Percentiles rank a stretch among this genome's conserved stretches.
These are phyloP conservation scores for Ictidomys tridecemlineatus DNA, from an alignment of 2,113 vertebrate genomes.

Conservation along the genomic window DNA sequence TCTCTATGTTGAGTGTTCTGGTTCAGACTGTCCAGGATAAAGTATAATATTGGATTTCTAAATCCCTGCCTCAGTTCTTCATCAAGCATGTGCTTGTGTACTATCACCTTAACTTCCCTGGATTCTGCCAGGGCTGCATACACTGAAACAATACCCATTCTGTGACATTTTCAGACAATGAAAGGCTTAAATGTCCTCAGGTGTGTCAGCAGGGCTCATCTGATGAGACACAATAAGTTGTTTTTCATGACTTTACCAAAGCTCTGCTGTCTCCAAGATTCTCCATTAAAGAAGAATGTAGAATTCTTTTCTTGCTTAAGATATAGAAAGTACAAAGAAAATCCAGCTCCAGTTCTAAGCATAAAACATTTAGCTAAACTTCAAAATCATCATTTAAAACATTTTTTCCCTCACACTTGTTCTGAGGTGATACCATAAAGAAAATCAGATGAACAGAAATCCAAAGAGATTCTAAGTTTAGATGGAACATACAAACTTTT, in stretches of 20 bases:
- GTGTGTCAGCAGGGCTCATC: background rate
- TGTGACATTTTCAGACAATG: background rate
- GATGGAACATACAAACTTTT: background rate
- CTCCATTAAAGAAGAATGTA: background rate
- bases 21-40: background rate
- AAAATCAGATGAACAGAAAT: background rate
- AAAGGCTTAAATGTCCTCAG: background rate
- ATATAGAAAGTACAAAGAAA: background rate
- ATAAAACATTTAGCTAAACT: background rate
- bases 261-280: background rate
- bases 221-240: background rate
- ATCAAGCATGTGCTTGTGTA: background rate
- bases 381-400: background rate
- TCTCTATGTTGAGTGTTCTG: background rate
- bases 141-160: background rate
- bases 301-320: background rate
- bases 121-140: background rate
- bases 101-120: background rate
- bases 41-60: background rate
- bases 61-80: background rate
- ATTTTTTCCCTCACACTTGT: background rate
- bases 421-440: background rate
- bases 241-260: slow-evolving; percentile 2
- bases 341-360: background rate
- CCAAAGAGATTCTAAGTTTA: background rate